phyloP scores from a whole-genome alignment of 2,888 invertebrate species.

The Mimachlamys varia region DNA sequence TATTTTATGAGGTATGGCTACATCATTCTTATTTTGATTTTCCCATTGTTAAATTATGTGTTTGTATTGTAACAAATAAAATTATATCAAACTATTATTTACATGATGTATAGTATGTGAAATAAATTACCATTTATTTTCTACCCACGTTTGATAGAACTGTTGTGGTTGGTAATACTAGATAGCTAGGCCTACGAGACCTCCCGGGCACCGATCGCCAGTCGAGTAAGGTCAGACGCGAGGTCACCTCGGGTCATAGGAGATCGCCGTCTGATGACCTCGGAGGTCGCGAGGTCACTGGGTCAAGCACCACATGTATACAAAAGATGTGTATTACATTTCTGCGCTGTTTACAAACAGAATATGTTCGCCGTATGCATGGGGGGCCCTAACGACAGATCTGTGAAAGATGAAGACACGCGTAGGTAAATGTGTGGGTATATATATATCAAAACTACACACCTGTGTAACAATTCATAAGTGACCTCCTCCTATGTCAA shows the following conservation, averaged over 20 bases:
- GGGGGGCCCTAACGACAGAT: neutral
- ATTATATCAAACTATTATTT: no score
- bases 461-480: neutral
- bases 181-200: neutral
- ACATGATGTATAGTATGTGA: no score
- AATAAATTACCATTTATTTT: no score
- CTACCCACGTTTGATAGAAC: no score
- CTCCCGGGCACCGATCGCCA: neutral
- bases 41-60: no score
- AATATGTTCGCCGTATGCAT: neutral
- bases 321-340: neutral
- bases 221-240: neutral
- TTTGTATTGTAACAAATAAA: no score
- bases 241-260: neutral
- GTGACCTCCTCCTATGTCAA: neutral
- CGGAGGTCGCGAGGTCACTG: neutral
- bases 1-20: no score
- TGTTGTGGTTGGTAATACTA: no score
- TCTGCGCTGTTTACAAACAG: neutral
- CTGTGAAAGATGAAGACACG: neutral
- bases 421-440: neutral
- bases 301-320: no score
- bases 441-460: neutral
- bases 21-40: no score
- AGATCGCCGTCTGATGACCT: neutral